Percentiles rank a stretch among this genome's conserved stretches.
These are phyloP conservation scores for Morone saxatilis DNA, from an alignment of 2,113 vertebrate species.

Conservation along the genomic window DNA sequence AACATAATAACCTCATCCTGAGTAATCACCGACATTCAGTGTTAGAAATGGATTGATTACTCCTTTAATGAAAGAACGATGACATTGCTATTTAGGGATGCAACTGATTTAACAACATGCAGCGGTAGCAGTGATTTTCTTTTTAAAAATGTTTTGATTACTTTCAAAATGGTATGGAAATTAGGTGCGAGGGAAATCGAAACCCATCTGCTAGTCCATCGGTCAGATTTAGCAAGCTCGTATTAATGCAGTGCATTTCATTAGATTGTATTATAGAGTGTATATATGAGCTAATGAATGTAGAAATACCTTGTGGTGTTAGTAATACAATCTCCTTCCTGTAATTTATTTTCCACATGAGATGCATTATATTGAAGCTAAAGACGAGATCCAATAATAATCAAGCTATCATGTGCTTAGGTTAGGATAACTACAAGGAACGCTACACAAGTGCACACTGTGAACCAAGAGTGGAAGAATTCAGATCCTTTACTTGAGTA, in stretches of 20 bases:
- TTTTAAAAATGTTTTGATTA: constrained; percentile 58
- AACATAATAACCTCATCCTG: constrained; percentile 84
- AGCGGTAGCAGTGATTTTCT: constrained; percentile 19
- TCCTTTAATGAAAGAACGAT: constrained; percentile 59
- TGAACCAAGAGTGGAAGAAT: too few species aligned
- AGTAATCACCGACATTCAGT: constrained; percentile 80
- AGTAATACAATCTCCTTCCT: neutral
- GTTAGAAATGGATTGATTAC: constrained; percentile 70
- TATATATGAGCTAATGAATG: neutral
- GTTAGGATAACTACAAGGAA: neutral
- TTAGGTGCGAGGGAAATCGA: constrained; percentile 30
- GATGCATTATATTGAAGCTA: neutral
- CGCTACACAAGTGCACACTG: too few species aligned
- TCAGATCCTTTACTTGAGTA: neutral
- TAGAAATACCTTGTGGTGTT: neutral
- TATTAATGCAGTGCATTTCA: constrained; percentile 41
- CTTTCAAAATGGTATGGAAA: constrained; percentile 60
- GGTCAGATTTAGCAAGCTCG: constrained; percentile 19
- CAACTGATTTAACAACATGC: constrained; percentile 56
- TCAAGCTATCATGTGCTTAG: neutral
- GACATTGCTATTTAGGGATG: constrained; percentile 52
- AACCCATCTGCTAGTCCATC: constrained; percentile 44
- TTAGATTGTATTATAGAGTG: constrained; percentile 4
- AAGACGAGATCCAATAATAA: neutral
- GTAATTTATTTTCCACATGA: neutral